These are phyloP conservation scores for Alectoris magna DNA, from an alignment of 2,797 vertebrate genomes.

Conservation along the genomic window DNA sequence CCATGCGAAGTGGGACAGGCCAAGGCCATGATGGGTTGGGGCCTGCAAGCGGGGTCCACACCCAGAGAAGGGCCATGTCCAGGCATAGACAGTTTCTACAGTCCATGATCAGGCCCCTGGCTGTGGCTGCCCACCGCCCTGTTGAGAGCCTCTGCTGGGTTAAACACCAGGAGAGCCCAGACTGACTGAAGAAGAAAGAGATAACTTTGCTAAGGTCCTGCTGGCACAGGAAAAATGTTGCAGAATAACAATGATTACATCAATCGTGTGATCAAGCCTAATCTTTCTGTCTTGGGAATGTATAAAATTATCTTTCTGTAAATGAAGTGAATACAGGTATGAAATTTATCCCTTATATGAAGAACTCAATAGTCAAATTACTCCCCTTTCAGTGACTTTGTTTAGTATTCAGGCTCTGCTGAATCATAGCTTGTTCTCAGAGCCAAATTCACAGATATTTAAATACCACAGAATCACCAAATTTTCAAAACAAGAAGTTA, in stretches of 20 bases:
- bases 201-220: neutral
- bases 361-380: neutral
- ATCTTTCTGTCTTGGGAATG: neutral
- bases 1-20: no score
- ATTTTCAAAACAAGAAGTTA: neutral
- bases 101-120: no score
- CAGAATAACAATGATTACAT: neutral
- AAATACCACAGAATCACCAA: neutral
- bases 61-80: no score
- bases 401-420: neutral
- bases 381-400: neutral
- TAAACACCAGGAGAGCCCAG: neutral
- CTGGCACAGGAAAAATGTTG: neutral
- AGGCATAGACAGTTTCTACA: no score
- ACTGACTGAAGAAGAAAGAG: neutral
- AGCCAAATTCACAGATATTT: neutral
- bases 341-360: neutral
- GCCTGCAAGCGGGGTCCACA: no score
- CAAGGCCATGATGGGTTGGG: no score
- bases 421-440: neutral
- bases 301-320: neutral
- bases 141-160: neutral
- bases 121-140: no score
- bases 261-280: neutral
- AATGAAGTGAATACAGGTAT: neutral